Conservation (phyloP, 2,113 vertebrate species). For the Gadus chalcogrammus region DNA sequence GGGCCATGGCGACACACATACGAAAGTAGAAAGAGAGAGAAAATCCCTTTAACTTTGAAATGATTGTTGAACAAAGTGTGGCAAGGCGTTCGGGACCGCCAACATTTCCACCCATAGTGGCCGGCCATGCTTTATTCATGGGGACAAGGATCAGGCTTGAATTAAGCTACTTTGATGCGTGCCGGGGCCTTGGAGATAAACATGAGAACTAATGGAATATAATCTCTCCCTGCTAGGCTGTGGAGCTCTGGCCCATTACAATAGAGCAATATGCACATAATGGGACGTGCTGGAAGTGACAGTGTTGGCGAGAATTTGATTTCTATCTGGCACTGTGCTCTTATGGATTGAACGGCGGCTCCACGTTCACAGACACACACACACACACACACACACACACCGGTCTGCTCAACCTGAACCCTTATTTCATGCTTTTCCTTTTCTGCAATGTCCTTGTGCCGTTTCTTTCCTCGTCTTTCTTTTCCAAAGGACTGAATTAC, state of each 20-base stretch:
- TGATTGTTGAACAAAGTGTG: conserved; percentile 21
- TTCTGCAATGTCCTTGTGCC: conserved; percentile 2
- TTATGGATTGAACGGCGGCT: neutral
- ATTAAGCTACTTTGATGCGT: conserved; percentile 23
- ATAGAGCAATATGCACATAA: conserved; percentile 33
- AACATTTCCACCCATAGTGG: conserved; percentile 20
- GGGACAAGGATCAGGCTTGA: conserved; percentile 17
- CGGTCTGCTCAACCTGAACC: too few species aligned
- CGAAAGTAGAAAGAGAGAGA: too few species aligned
- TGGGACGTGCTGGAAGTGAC: conserved; percentile 15
- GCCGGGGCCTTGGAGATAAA: conserved; percentile 27
- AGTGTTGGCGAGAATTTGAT: conserved; percentile 24
- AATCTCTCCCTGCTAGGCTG: conserved; percentile 22
- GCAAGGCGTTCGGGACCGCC: conserved; percentile 11
- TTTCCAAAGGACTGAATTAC: conserved; percentile 4
- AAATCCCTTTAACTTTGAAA: neutral
- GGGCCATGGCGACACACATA: too few species aligned
- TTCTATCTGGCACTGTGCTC: conserved; percentile 14
- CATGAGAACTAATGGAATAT: conserved; percentile 39
- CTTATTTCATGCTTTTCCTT: neutral
- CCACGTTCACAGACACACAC: too few species aligned
- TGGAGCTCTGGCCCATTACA: conserved; percentile 17
- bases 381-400: too few species aligned
- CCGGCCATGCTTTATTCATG: conserved; percentile 18
- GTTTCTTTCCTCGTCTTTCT: conserved; percentile 12